Base-by-base conservation (phyloP, 2,888 invertebrate genomes). In the Chalcosyrphus nemorum region DNA sequence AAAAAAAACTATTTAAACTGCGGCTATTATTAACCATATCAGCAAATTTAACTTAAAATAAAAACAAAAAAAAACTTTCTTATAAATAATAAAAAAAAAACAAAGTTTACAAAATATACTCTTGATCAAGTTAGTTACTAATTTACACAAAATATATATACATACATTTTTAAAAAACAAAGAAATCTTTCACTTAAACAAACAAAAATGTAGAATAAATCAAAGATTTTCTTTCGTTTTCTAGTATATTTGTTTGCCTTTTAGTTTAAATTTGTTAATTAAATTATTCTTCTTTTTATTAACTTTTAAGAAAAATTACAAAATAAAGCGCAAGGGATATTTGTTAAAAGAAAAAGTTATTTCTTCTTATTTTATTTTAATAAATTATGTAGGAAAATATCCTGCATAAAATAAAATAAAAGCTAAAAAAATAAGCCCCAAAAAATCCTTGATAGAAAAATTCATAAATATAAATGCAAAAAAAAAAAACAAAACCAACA, bases 11-110 rank as follows among this genome's bases (percentile, higher is more conserved):
- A 86, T 82, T 86, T 77, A 84, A 86, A 86, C 86, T 86, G 86
- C 87, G 86, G 86, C 88, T 88, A 87, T 87, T 88, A 87, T 87
- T 87, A 88, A 88, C 87, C 88, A 88, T 88, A 88, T 88, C 88
- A 88, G 87, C 87, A 86, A 87, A 86, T 85, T 87, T 81, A 85
- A 85, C 66, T 43, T 71, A 43, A 66, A 74, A 70, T 52, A 15
- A 82, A 65, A 78, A 81, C 45, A 78, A 72, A 86, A 75, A 86
- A 82, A n/a, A n/a, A n/a, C n/a, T 59, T 43, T 56, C 75, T 59
- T 75, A 57, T 74, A 75, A 59, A 70, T 76, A 76, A 76, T 70
- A 54, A 81, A 74, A 70, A 84, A 77, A 86, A 68, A 86, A 82
- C 75, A 81, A 85, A 86, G 59, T 86, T 87, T 87, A 84, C 84